Evolutionary conservation across 2,113 vertebrate genomes (phyloP), one percentile per base, ranked within the genome.

Genomic region (Myiopsitta monachus): DNA sequence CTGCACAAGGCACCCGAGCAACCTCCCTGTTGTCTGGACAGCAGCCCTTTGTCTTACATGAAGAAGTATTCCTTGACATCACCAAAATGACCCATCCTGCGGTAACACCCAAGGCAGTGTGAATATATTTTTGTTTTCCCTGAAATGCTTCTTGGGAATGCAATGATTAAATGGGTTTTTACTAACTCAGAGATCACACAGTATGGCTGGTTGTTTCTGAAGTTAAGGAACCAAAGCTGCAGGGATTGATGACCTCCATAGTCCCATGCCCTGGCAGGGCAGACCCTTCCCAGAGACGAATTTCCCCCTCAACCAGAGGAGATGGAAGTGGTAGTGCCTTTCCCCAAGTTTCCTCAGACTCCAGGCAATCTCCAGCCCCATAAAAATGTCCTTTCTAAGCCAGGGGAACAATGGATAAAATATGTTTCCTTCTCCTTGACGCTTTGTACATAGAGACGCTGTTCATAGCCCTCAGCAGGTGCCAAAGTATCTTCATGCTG

Each of bases 221-320:
- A 1, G 0, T 8, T 86, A 44, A 73, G 51, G 12, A 33, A 49
- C 6, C 5, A 6, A 7, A 63, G 41, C 67, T 64, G 9, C 10
- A 19, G 44, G 47, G 26, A 82, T 46, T 3, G 3, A 33, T 72
- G 52, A 5, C 2, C 15, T 39, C 27, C 1, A 0, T 46, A 59
- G 41, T 12, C 57, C 15, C 28, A 54, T 13, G 13, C 23, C 36
- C 2, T 1, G 39, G 27, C 63, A 88, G 49, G 22, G 18, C 26
- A 70, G 44, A 88, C 14, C 22, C 27, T 54, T 92, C 47, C 30
- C 43, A 72, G 52, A 0, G 0, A 31, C 12, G 51, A 83, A 82
- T 72, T 72, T 5, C 3, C 10, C 6, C 6, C 10, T 82, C 5
- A 1, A 27, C 39, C 2, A 1, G 15, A 81, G 38, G 26, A 23